These are phyloP conservation scores for Psittacus erithacus DNA, from an alignment of 2,113 vertebrate genomes.

Conservation along the genomic window DNA sequence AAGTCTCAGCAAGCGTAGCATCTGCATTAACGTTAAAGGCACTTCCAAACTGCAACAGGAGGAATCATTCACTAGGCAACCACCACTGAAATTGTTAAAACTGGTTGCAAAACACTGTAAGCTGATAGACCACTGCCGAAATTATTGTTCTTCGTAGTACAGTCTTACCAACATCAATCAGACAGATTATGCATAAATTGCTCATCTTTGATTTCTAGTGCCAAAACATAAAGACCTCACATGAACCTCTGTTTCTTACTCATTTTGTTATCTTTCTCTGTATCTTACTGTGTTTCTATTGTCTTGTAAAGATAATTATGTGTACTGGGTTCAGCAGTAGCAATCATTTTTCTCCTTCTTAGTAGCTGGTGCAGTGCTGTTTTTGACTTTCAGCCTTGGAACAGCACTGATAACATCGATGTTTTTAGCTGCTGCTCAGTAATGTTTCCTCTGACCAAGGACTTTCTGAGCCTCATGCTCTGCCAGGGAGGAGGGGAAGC, in stretches of 20 bases:
- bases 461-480: too few species aligned
- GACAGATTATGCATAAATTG: neutral
- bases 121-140: neutral
- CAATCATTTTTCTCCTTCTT: too few species aligned
- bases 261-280: neutral
- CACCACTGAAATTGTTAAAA: neutral
- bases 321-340: too few species aligned
- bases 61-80: neutral
- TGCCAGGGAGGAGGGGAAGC: too few species aligned
- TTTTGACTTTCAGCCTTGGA: too few species aligned
- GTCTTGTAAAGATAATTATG: slow-evolving; percentile 26
- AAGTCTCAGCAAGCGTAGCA: neutral
- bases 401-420: too few species aligned
- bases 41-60: neutral
- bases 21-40: neutral
- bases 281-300: neutral
- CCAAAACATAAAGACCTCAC: neutral
- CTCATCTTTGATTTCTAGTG: neutral
- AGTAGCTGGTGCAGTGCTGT: too few species aligned
- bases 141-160: neutral
- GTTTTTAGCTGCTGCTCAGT: too few species aligned
- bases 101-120: neutral
- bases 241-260: neutral
- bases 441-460: too few species aligned
- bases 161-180: neutral